Percentiles rank a stretch among this genome's conserved stretches.
phyloP scores from a whole-genome alignment of 2,113 vertebrate genomes.

The Edolisoma coerulescens region DNA sequence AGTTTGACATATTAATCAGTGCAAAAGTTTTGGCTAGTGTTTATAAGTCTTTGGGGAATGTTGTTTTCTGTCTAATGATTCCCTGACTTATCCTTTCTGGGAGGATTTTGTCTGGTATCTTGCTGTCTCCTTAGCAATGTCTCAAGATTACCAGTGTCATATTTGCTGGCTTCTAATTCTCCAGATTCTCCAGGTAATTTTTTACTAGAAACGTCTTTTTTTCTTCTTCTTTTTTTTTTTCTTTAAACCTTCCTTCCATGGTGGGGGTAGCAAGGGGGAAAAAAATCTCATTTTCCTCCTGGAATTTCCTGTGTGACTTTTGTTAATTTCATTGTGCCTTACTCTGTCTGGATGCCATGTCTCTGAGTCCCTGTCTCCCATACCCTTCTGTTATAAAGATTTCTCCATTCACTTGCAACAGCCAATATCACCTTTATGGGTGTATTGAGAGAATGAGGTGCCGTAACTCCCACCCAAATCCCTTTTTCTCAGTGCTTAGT shows the following conservation, averaged over 20 bases:
- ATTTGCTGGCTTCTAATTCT: not conserved
- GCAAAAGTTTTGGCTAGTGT: not conserved
- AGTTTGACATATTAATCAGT: not conserved
- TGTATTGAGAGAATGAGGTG: not conserved
- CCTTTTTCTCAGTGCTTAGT: not conserved
- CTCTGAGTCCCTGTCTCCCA: not conserved
- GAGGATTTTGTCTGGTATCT: not conserved
- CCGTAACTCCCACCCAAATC: not conserved
- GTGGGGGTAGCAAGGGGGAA: fast-evolving
- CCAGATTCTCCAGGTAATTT: not conserved
- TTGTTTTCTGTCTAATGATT: not conserved
- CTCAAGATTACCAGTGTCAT: not conserved
- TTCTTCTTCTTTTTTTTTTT: no score
- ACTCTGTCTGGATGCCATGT: not conserved
- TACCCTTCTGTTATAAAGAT: not conserved
- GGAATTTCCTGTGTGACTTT: not conserved
- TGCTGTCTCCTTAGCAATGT: not conserved
- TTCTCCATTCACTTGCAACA: not conserved
- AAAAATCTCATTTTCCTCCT: not conserved
- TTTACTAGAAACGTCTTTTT: not conserved
- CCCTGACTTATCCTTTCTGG: not conserved
- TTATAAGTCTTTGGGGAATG: not conserved
- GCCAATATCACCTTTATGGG: not conserved
- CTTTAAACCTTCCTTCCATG: not conserved
- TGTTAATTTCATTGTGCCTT: not conserved